A percentile compares a stretch with the other conserved stretches of the same genome.
Evolutionary conservation across 2,113 vertebrate genomes (phyloP).

Genomic region (Todiramphus chloris): DNA sequence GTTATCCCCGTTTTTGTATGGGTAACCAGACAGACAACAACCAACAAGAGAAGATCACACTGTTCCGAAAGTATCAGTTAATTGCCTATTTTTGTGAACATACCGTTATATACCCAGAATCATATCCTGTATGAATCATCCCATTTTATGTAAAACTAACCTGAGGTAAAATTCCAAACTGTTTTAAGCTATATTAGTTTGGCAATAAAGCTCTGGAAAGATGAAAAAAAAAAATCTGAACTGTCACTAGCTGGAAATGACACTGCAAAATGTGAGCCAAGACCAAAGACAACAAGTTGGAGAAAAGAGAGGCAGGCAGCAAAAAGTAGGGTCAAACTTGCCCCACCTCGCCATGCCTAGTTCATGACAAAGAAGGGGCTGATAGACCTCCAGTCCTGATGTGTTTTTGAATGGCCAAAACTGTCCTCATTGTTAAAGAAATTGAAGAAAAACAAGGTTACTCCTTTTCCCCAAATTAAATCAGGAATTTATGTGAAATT

Average conservation of each 20-base stretch:
- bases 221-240: background rate
- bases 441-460: background rate
- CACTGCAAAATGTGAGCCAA: background rate
- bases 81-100: background rate
- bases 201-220: background rate
- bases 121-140: background rate
- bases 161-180: background rate
- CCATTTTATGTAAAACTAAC: background rate
- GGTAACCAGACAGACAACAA: background rate
- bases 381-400: background rate
- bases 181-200: background rate
- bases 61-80: background rate
- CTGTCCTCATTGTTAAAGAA: background rate
- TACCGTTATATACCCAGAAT: background rate
- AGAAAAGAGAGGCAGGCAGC: background rate
- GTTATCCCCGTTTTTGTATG: background rate
- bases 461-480: background rate
- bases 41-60: background rate
- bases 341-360: accelerated
- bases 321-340: background rate
- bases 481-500: background rate
- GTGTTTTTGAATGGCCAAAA: background rate
- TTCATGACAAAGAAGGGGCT: background rate
- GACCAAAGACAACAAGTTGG: background rate
- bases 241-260: background rate